Evolutionary conservation across 2,888 invertebrate species (phyloP), one percentile per base, ranked within the genome.

Genomic region (Pseudeuparius sepicola): DNA sequence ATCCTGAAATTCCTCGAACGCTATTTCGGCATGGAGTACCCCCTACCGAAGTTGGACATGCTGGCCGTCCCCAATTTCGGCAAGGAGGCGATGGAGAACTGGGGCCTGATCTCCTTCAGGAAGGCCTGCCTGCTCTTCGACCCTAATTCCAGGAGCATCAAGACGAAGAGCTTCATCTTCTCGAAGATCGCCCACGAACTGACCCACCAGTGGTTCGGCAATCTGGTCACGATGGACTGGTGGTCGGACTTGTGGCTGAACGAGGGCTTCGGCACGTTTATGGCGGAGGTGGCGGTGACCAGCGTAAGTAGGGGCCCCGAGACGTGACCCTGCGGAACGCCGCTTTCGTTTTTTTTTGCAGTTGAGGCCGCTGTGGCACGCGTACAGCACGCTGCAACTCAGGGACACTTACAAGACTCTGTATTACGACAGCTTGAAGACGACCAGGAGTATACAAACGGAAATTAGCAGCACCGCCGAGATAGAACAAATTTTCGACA

Each of bases 131-230:
- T 78, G 2, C 60, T 78, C 0, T 71, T 68, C 50, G 71, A 76
- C 46, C 60, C 65, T 14, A 49, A 46, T 2, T 62, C 63, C 0
- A 61, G 64, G 24, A 60, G 62, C 2, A 67, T 70, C 30, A 52
- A 49, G 38, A 48, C 52, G 2, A 54, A 48, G 42, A 54, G 53
- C 26, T 46, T 50, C 16, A 51, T 56, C 28, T 51, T 70, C n/a
- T 67, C 70, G 1, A 67, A 68, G 43, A 57, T 77, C 5, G 68
- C 74, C 0, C 81, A 82, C 52, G 81, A 83, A 52, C 55, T 85
- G 6, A 74, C 78, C 0, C 84, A 83, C 54, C 81, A 78, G 63
- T 81, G 81, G 80, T 79, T 79, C 55, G 81, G 81, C 1, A 74
- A 78, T 63, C 61, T 78, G 9, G 76, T 79, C 37, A 76, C 78